These are phyloP conservation scores for Morone chrysops DNA, from an alignment of 2,113 vertebrate genomes.

Conservation along the genomic window DNA sequence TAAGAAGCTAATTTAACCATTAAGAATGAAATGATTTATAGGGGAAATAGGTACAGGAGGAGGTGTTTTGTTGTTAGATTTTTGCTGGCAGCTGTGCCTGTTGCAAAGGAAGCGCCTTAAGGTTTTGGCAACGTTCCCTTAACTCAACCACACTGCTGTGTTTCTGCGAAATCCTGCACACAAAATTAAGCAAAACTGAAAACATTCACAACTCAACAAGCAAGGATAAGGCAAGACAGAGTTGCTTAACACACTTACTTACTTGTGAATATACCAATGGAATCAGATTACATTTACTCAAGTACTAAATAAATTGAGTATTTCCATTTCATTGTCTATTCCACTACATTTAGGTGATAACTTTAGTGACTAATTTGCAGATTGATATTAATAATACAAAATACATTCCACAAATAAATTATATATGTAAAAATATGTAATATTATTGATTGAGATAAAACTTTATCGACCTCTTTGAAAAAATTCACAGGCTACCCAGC, in stretches of 20 bases:
- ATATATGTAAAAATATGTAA: neutral
- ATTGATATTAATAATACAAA: neutral
- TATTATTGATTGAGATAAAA: neutral
- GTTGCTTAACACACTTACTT: neutral
- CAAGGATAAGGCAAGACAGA: neutral
- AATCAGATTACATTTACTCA: neutral
- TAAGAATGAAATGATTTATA: neutral
- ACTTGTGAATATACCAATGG: neutral
- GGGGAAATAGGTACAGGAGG: neutral
- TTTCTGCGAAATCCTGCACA: constrained; percentile 71
- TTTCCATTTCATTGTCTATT: neutral
- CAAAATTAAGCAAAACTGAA: constrained; percentile 43
- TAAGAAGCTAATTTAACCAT: neutral
- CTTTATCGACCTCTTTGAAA: no score
- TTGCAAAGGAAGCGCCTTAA: constrained; percentile 77
- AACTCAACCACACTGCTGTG: constrained; percentile 67
- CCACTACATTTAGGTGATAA: neutral
- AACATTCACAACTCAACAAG: constrained; percentile 20
- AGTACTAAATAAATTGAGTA: neutral
- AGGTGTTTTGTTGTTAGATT: neutral
- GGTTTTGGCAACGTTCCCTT: constrained; percentile 79
- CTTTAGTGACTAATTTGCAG: neutral
- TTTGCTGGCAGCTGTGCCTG: constrained; percentile 28
- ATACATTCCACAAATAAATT: neutral
- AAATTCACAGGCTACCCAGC: no score